phyloP scores from a whole-genome alignment of 2,113 vertebrate genomes.

The Notothenia rossii region DNA sequence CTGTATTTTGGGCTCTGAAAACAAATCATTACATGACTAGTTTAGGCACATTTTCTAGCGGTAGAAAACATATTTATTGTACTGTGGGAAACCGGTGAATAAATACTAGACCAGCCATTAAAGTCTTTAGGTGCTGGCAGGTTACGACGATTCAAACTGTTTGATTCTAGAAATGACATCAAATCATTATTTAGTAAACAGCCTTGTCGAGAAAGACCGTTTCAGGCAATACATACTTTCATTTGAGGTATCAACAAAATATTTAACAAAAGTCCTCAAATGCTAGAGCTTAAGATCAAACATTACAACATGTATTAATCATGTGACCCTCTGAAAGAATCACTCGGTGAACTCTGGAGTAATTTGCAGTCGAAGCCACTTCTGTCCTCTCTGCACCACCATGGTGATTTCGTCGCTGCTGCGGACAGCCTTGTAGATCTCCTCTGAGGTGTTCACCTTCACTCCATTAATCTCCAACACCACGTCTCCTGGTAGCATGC shows the following conservation, averaged over 20 bases:
- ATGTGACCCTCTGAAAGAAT: conserved; percentile 12
- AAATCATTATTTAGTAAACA: background rate
- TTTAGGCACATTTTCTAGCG: background rate
- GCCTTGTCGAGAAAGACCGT: background rate
- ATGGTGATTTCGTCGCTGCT: conserved; percentile 87
- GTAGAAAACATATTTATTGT: conserved; percentile 24
- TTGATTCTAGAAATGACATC: background rate
- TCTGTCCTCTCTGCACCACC: conserved; percentile 84
- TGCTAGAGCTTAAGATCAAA: background rate
- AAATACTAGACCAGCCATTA: background rate
- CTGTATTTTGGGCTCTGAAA: background rate
- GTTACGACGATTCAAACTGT: background rate
- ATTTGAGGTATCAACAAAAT: background rate
- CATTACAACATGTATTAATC: background rate
- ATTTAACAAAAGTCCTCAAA: background rate
- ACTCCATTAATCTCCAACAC: conserved; percentile 73
- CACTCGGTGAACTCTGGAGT: conserved; percentile 90
- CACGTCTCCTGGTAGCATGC: conserved; percentile 80
- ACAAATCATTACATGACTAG: background rate
- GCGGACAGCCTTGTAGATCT: conserved; percentile 90
- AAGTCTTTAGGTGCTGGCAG: background rate
- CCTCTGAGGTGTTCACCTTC: conserved; percentile 86
- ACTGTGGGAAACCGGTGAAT: background rate
- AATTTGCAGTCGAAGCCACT: conserved; percentile 87
- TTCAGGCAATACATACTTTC: background rate